A percentile compares a stretch with the other conserved stretches of the same genome.
Evolutionary conservation across 2,113 vertebrate genomes (phyloP).

Genomic region (Macquaria ambigua): DNA sequence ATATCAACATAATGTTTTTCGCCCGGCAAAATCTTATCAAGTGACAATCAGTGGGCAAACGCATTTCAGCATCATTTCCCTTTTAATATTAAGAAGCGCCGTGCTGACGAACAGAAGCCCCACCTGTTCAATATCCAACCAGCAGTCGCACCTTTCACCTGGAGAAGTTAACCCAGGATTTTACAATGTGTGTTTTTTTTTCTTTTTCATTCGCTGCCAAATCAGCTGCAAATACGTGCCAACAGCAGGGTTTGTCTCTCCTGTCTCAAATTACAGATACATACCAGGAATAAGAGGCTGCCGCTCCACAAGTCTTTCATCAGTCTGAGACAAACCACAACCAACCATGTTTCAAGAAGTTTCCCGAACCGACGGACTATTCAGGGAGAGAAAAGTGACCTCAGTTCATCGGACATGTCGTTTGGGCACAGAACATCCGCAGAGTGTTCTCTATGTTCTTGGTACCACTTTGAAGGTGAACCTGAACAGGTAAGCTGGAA

Average conservation of each 20-base stretch:
- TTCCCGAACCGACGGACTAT: accelerated
- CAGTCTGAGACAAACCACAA: background rate
- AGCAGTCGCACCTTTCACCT: background rate
- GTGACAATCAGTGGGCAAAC: background rate
- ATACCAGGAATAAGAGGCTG: background rate
- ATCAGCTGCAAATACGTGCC: background rate
- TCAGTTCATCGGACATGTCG: slow-evolving; percentile 58
- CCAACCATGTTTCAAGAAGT: slow-evolving; percentile 22
- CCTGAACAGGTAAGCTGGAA: slow-evolving; percentile 66
- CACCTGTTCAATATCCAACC: background rate
- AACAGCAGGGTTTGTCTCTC: background rate
- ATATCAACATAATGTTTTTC: background rate
- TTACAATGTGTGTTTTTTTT: background rate
- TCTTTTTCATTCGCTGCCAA: background rate
- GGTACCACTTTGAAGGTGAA: slow-evolving; percentile 68
- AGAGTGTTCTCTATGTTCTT: slow-evolving; percentile 49
- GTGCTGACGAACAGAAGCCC: background rate
- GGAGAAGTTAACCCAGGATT: background rate
- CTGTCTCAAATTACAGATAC: slow-evolving; percentile 10
- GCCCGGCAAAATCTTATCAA: background rate
- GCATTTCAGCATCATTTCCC: background rate
- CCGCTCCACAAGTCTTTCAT: too few relatives aligned
- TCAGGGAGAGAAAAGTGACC: accelerated
- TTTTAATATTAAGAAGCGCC: background rate
- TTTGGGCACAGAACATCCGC: slow-evolving; percentile 24